These are phyloP conservation scores for Oscheius sp. DNA, from an alignment of 1,140 invertebrate genomes.

Conservation along the genomic window DNA sequence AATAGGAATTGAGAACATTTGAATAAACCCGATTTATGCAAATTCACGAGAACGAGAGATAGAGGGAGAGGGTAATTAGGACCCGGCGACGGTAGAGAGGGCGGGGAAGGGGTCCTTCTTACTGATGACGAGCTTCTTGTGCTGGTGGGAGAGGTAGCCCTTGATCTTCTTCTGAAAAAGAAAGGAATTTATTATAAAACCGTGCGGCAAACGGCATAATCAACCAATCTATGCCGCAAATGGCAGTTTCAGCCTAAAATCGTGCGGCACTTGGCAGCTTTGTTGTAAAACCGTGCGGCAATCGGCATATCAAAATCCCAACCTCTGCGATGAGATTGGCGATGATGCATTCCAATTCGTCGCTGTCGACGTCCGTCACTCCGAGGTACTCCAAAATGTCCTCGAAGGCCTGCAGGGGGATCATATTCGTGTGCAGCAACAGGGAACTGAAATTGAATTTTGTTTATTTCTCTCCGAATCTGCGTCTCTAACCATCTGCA, in stretches of 20 bases:
- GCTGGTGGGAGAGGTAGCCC: slow-evolving; percentile 93
- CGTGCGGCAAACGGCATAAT: no score
- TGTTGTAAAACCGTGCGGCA: no score
- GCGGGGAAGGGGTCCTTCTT: slow-evolving; percentile 91
- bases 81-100: slow-evolving; percentile 56
- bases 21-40: no score
- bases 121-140: slow-evolving; percentile 92
- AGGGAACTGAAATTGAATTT: slow-evolving; percentile 68
- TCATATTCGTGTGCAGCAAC: slow-evolving; percentile 81
- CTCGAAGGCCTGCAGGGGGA: slow-evolving; percentile 80
- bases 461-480: background rate
- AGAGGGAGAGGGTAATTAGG: no score
- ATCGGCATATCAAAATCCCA: background rate
- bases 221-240: no score
- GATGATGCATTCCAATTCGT: slow-evolving; percentile 91
- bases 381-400: slow-evolving; percentile 74
- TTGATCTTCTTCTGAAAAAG: slow-evolving; percentile 68
- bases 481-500: no score
- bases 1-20: no score
- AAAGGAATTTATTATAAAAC: no score
- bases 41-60: no score
- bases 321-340: slow-evolving; percentile 92
- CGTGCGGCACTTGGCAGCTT: no score
- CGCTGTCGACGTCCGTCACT: slow-evolving; percentile 80
- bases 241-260: no score